Percentiles rank a stretch among this genome's conserved stretches.
These are phyloP conservation scores for Drosophila nebulosa DNA, from an alignment of 1,140 invertebrate genomes.

Conservation along the genomic window DNA sequence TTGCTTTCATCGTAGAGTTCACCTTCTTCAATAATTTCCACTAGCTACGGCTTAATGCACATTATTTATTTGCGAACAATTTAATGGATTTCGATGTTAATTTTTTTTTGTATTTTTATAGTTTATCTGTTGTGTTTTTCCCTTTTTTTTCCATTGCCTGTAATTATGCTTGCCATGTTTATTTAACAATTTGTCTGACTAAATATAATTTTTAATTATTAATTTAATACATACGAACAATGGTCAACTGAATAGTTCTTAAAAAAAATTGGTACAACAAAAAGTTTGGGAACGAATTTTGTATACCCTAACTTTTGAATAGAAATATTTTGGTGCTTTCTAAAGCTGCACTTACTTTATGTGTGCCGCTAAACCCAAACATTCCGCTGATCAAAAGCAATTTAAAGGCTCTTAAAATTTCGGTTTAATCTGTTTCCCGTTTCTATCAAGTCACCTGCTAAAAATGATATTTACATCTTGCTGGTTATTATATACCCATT, in stretches of 20 bases:
- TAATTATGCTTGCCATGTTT: conserved; percentile 44
- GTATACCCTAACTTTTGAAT: too few relatives aligned
- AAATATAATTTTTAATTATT: conserved; percentile 48
- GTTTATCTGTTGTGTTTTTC: background rate
- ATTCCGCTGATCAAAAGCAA: too few relatives aligned
- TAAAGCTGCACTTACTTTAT: too few relatives aligned
- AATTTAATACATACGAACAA: conserved; percentile 30
- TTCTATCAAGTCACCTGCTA: too few relatives aligned
- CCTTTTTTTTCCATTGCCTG: conserved; percentile 8
- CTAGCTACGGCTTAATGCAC: conserved; percentile 27
- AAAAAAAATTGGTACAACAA: background rate
- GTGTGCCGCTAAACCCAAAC: too few relatives aligned
- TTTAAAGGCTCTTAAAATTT: too few relatives aligned
- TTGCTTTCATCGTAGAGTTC: too few relatives aligned
- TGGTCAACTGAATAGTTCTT: conserved; percentile 22
- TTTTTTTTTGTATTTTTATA: conserved; percentile 9
- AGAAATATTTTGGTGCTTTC: too few relatives aligned
- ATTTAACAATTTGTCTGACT: conserved; percentile 48
- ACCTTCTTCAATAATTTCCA: conserved; percentile 22
- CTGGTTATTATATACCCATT: background rate
- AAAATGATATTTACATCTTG: too few relatives aligned
- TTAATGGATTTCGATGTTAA: conserved; percentile 63
- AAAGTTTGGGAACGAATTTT: conserved; percentile 2
- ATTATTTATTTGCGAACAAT: conserved; percentile 51
- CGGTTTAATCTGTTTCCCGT: too few relatives aligned